Conservation (phyloP, 2,888 invertebrate species). For the Aproaerema taeniolella region DNA sequence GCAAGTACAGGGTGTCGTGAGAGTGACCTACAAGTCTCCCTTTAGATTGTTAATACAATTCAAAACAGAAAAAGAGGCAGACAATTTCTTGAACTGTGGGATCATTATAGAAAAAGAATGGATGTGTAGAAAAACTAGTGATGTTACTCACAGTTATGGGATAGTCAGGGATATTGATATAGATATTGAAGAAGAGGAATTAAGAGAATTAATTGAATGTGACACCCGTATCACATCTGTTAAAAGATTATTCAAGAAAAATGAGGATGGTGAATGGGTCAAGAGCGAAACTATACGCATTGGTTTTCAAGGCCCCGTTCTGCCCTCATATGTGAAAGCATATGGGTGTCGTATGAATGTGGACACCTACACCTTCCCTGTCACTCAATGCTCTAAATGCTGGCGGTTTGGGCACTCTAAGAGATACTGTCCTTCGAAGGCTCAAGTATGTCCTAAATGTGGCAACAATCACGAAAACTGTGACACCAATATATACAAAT, state of each 20-base stretch:
- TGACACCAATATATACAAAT: not conserved
- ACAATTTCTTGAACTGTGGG: not conserved
- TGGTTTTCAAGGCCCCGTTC: not conserved
- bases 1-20: not conserved
- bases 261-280: too few species aligned
- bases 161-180: not conserved
- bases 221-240: not conserved
- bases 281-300: not conserved
- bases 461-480: not conserved
- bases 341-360: not conserved
- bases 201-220: not conserved
- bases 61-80: not conserved
- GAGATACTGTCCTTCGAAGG: not conserved
- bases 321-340: too few species aligned
- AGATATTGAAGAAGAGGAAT: not conserved
- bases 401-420: not conserved
- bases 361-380: not conserved
- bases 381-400: too few species aligned
- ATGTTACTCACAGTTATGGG: not conserved
- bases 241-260: not conserved
- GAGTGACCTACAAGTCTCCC: not conserved
- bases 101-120: not conserved
- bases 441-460: not conserved
- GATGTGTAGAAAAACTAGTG: not conserved
- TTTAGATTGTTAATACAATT: not conserved